phyloP scores from a whole-genome alignment of 2,113 vertebrate genomes.

The Phoxinus phoxinus region DNA sequence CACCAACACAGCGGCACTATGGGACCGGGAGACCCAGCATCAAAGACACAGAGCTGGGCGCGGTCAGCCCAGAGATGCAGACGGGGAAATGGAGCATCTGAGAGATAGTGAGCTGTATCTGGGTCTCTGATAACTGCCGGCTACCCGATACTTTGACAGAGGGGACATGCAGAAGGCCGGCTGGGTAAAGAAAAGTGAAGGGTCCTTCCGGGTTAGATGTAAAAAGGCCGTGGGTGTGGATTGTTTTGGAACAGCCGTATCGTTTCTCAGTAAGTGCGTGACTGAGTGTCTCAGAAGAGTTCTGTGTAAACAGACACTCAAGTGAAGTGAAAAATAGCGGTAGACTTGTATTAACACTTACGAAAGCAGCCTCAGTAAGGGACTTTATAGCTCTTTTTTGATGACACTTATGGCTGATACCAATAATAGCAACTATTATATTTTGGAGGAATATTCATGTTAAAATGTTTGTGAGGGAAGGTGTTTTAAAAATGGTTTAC shows the following conservation, averaged over 20 bases:
- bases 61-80: constrained; percentile 16
- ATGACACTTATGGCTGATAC: neutral
- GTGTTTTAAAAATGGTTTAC: neutral
- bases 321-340: neutral
- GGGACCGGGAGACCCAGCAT: constrained; percentile 7
- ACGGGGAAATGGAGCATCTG: constrained; percentile 49
- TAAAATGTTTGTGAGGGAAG: neutral
- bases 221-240: neutral
- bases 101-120: constrained; percentile 42
- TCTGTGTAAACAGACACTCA: neutral
- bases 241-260: constrained; percentile 3
- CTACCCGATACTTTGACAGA: constrained; percentile 12
- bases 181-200: neutral
- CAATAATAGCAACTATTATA: neutral
- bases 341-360: neutral
- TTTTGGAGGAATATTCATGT: neutral
- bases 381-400: neutral
- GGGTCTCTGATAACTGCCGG: constrained; percentile 10
- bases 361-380: neutral
- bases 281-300: neutral
- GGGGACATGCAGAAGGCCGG: neutral
- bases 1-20: constrained; percentile 11
- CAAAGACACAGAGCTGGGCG: constrained; percentile 8
- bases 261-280: constrained; percentile 5
- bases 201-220: constrained; percentile 39